Base-by-base conservation (phyloP, 2,888 invertebrate genomes). In the Epiperipatus broadwayi region DNA sequence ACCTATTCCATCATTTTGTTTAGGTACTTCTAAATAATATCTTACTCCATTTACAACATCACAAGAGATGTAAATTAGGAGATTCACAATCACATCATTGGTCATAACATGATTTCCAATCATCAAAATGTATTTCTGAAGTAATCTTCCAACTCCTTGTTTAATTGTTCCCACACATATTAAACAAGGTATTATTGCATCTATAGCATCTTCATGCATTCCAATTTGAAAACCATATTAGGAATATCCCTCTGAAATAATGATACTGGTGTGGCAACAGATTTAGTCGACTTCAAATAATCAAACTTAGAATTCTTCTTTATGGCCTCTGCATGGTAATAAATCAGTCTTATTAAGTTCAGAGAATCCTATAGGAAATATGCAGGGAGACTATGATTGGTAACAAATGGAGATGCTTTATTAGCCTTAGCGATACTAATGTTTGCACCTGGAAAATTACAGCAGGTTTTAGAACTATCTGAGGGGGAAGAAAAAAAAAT, bases 71-170 rank as follows among this genome's bases (percentile, higher is more conserved):
- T 52, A 93, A 76, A 61, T 93, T 93, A 2, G 89, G 80, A 50
- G 85, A 85, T 58, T 83, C 79, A 57, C 85, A 87, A 65, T 95
- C 95, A 50, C 93, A 64, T 89, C 93, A 93, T 59, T 95, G 93
- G 63, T 97, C 93, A 58, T 83, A 93, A 54, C 85, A 83, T 34
- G 78, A 75, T 47, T 85, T 87, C 95, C 95, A 97, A 0, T 95
- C 95, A 59, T 95, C 93, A 61, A 95, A 97, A 58, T 89, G 87
- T 22, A 78, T n/a, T n/a, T 72, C 61, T 81, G 77, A 29, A 95
- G 65, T 48, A 95, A 64, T 43, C 93, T 74, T 0, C 87, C 84
- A 10, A 85, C 84, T 10, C 91, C 80, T 50, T 78, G 70, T 1
- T 78, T 77, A 31, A 97, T 72, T 4, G 87, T 91, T 2, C 87